phyloP scores from a whole-genome alignment of 64 coral and sea anemone genomes.

The Astreopora myriophthalma region DNA sequence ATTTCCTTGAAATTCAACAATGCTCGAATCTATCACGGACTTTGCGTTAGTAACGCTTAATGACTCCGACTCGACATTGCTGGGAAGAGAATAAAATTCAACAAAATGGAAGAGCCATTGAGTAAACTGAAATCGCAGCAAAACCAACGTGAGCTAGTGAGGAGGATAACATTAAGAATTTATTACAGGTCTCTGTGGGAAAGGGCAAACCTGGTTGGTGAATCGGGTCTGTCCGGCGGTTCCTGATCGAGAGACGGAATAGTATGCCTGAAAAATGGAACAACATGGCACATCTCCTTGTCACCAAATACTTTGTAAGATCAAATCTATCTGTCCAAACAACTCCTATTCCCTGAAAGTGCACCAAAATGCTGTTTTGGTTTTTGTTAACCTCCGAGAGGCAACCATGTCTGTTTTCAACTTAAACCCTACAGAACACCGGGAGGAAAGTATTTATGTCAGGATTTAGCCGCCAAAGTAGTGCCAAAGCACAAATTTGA shows the following conservation, averaged over 20 bases:
- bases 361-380: too few relatives aligned
- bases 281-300: not conserved
- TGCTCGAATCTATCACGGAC: slow-evolving; percentile 51
- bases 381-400: too few relatives aligned
- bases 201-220: slow-evolving; percentile 66
- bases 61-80: slow-evolving; percentile 86
- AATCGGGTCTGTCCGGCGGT: slow-evolving; percentile 68
- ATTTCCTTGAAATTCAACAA: slow-evolving; percentile 40
- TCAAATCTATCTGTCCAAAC: too few relatives aligned
- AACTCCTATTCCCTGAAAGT: too few relatives aligned
- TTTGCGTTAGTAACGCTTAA: slow-evolving; percentile 75
- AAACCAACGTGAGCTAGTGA: too few relatives aligned
- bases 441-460: too few relatives aligned
- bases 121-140: not conserved
- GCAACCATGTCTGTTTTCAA: too few relatives aligned
- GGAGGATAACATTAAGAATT: too few relatives aligned
- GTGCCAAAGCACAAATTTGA: too few relatives aligned
- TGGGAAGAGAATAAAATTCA: not conserved
- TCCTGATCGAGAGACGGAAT: slow-evolving; percentile 69
- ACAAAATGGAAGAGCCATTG: not conserved
- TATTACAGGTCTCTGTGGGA: too few relatives aligned
- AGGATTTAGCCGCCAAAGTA: too few relatives aligned
- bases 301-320: not conserved
- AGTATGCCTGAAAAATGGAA: slow-evolving; percentile 54
- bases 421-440: too few relatives aligned